Base-by-base conservation (phyloP, 53 echinoderm and acorn worm species). In the Antedon mediterranea region DNA sequence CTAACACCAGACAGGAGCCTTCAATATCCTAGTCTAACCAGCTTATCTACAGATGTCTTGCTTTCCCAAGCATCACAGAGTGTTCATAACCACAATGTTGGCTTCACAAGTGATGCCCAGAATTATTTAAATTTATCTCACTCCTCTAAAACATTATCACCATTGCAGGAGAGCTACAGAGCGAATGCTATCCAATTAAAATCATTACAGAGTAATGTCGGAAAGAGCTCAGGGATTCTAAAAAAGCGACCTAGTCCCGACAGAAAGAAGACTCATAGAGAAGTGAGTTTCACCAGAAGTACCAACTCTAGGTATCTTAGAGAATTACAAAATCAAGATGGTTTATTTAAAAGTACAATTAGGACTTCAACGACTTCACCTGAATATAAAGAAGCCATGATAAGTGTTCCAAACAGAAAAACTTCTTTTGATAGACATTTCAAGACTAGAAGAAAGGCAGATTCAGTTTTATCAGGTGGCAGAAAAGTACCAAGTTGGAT, bases 401-500 rank as follows among this genome's bases (percentile, higher is more conserved):
- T 11, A 8, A 57, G 57, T 57, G 20, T 18, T 8, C 57, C 57
- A 57, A 57, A 3, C 41, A 41, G 41, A 41, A 41, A n/a, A 13
- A 41, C 41, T 7, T 41, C 41, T 7, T 41, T 41, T 41, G 41
- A 13, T 41, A 41, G 13, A 41, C 5, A 41, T 41, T 41, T 13
- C 13, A 41, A 5, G 5, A 41, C 5, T 15, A 13, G 3, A 18
- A 57, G 20, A 57, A 18, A 18, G 11, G 23, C 57, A 57, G 57
- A 33, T 75, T 79, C 79, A 20, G 3, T 73, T 30, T 28, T 73
- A 3, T 73, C 73, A 32, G 86, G 86, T 28, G 86, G 88, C 30
- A 75, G 90, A 77, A 84, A 90, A 28, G 86, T 83, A 33, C 90
- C 93, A 15, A 86, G 85, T 32, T 93, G 93, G 93, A 85, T 93